Conservation (phyloP, 2,113 vertebrate species). For the Bubo scandiacus region DNA sequence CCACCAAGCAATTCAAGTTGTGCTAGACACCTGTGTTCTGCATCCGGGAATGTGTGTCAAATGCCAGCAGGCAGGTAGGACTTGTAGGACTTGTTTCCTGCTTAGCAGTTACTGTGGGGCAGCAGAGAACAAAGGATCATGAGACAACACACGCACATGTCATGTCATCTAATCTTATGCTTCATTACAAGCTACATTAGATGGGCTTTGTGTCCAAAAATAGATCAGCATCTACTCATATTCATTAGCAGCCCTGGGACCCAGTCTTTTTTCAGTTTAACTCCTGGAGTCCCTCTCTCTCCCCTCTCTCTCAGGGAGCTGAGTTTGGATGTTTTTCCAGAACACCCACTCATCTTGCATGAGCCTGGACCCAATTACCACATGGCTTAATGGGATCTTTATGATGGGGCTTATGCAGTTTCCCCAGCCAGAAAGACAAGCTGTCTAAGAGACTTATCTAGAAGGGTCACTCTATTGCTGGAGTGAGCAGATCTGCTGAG, state of each 20-base stretch:
- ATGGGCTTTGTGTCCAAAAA: not conserved
- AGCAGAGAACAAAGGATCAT: not conserved
- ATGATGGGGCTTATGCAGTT: not conserved
- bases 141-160: fast-evolving
- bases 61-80: not conserved
- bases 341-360: not conserved
- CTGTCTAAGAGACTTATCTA: not conserved
- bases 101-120: not conserved
- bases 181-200: not conserved
- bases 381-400: not conserved
- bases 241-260: fast-evolving
- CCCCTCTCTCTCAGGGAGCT: fast-evolving
- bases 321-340: not conserved
- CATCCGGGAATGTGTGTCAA: fast-evolving
- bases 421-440: not conserved
- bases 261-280: not conserved
- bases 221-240: not conserved
- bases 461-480: not conserved
- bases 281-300: not conserved
- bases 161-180: not conserved
- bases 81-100: not conserved
- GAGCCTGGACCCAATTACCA: not conserved
- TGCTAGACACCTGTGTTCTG: not conserved
- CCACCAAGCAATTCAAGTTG: not conserved
- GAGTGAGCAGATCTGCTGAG: not conserved